Evolutionary conservation across 2,888 invertebrate genomes (phyloP).

Genomic region (Oscheius sp.): DNA sequence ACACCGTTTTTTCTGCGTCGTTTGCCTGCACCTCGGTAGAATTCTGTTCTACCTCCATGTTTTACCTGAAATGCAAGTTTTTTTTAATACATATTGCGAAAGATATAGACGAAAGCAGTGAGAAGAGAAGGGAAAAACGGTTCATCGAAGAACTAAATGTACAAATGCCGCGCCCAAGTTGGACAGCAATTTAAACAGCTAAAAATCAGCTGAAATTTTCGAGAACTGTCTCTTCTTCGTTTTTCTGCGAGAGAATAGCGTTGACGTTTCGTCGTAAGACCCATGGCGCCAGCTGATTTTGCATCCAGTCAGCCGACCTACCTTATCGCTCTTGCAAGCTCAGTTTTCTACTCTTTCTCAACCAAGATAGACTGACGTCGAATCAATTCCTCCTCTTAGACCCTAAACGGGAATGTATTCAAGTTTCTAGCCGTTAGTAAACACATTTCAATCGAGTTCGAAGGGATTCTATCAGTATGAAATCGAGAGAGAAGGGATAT

Average conservation of each 20-base stretch:
- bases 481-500: too few relatives aligned
- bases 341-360: background rate
- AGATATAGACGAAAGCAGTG: background rate
- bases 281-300: slow-evolving; percentile 3
- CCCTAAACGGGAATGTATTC: too few relatives aligned
- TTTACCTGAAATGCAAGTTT: background rate
- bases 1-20: background rate
- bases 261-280: background rate
- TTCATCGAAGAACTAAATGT: background rate
- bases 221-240: background rate
- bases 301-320: background rate
- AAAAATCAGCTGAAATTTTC: background rate
- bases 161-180: background rate
- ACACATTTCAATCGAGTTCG: too few relatives aligned
- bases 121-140: background rate
- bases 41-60: slow-evolving; percentile 1
- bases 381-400: too few relatives aligned
- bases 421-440: too few relatives aligned
- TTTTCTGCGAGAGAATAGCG: background rate
- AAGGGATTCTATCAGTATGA: too few relatives aligned
- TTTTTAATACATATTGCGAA: background rate
- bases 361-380: background rate
- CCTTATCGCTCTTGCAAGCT: background rate
- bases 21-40: background rate
- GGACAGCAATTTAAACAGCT: too few relatives aligned